Conservation (phyloP, 2,888 invertebrate species). For the Meliscaeva auricollis region DNA sequence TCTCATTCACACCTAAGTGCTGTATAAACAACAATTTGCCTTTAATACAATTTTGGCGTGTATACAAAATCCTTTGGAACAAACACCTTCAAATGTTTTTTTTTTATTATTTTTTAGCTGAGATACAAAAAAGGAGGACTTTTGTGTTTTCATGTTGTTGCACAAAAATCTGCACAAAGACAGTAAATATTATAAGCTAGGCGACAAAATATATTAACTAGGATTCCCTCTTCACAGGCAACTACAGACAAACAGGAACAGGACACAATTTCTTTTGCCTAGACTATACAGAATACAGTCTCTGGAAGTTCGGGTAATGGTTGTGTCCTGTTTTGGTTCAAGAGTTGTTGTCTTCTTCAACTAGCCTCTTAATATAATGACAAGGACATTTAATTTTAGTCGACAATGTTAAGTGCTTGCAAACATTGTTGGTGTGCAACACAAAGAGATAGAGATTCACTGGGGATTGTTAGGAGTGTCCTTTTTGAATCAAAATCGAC, state of each 20-base stretch:
- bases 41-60: slow-evolving; percentile 62
- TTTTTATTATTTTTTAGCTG: too few relatives aligned
- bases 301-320: slow-evolving; percentile 26
- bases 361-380: slow-evolving; percentile 67
- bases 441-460: too few relatives aligned
- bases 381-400: slow-evolving; percentile 72
- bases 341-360: not conserved
- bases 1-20: slow-evolving; percentile 74
- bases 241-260: slow-evolving; percentile 23
- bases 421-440: slow-evolving; percentile 52
- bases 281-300: too few relatives aligned
- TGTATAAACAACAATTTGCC: slow-evolving; percentile 72
- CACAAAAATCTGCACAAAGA: slow-evolving; percentile 36
- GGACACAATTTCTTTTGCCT: slow-evolving; percentile 16
- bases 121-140: too few relatives aligned
- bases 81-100: slow-evolving; percentile 48
- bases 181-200: slow-evolving; percentile 49
- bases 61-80: slow-evolving; percentile 27
- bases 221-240: slow-evolving; percentile 1
- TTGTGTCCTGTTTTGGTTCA: slow-evolving; percentile 50
- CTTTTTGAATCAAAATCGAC: not conserved
- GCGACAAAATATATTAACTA: slow-evolving; percentile 68
- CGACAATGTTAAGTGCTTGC: slow-evolving; percentile 68
- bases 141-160: slow-evolving; percentile 41
- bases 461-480: too few relatives aligned